Evolutionary conservation across 2,797 vertebrate genomes (phyloP).

Genomic region (Aselliscus stoliczkanus): DNA sequence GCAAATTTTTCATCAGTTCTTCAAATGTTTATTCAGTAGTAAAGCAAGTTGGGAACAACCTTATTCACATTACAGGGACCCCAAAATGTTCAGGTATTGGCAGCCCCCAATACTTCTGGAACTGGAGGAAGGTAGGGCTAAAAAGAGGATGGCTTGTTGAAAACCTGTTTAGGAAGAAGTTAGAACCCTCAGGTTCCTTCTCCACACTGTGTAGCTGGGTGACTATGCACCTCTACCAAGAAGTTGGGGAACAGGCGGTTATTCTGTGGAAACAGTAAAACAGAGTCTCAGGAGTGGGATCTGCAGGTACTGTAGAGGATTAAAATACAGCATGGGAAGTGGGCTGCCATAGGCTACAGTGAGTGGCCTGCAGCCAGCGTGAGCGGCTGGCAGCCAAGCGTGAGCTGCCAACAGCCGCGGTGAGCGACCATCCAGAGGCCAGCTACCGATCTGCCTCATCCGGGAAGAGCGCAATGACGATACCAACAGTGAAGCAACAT

Average conservation of each 20-base stretch:
- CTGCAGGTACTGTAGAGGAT: not conserved
- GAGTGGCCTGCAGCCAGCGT: too few species aligned
- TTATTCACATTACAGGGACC: not conserved
- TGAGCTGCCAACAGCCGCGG: too few species aligned
- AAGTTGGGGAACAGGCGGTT: not conserved
- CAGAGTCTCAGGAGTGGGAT: not conserved
- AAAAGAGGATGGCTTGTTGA: not conserved
- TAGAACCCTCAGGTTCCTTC: not conserved
- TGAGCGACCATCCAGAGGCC: too few species aligned
- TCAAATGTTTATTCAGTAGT: not conserved
- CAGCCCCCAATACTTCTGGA: not conserved
- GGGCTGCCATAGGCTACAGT: too few species aligned
- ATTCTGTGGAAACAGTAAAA: not conserved
- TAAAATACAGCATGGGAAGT: not conserved
- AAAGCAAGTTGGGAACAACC: not conserved
- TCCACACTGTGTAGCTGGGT: fast-evolving
- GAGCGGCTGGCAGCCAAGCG: too few species aligned
- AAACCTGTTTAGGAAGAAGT: not conserved
- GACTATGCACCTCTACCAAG: not conserved
- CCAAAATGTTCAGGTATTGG: not conserved
- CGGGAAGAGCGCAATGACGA: too few species aligned
- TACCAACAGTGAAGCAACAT: too few species aligned
- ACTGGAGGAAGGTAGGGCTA: not conserved
- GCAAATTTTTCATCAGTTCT: not conserved
- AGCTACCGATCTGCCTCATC: too few species aligned